Percentiles rank a stretch among this genome's conserved stretches.
Conservation (phyloP, 2,113 vertebrate genomes). For the Nerophis ophidion region DNA sequence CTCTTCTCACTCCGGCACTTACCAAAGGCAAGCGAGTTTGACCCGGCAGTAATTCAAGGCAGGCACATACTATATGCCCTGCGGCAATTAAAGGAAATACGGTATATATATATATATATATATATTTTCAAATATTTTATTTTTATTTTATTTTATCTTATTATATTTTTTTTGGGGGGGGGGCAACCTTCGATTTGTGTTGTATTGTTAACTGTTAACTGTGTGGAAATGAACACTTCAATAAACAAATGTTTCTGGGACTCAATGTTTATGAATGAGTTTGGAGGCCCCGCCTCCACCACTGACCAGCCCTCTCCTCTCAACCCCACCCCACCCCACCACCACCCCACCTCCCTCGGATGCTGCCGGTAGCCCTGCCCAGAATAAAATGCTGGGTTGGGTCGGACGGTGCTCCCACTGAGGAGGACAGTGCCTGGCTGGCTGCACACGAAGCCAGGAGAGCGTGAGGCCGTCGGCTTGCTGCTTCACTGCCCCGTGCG, state of each 20-base stretch:
- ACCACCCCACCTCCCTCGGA: slow-evolving; percentile 53
- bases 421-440: slow-evolving; percentile 52
- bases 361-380: slow-evolving; percentile 60
- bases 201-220: no score
- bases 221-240: no score
- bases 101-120: no score
- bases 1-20: no score
- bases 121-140: no score
- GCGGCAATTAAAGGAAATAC: no score
- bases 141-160: no score
- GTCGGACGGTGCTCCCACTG: slow-evolving; percentile 56
- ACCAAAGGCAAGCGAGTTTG: no score
- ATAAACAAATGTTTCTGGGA: background rate
- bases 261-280: slow-evolving; percentile 68
- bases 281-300: slow-evolving; percentile 52
- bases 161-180: no score
- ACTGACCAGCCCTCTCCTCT: slow-evolving; percentile 47
- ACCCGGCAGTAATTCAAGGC: no score
- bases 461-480: slow-evolving; percentile 54
- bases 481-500: slow-evolving; percentile 60
- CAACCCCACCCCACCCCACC: slow-evolving; percentile 47
- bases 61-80: no score
- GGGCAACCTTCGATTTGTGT: no score
- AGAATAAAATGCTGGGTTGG: slow-evolving; percentile 68
- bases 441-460: slow-evolving; percentile 51